These are phyloP conservation scores for Hylia prasina DNA, from an alignment of 2,113 vertebrate genomes.

Conservation along the genomic window DNA sequence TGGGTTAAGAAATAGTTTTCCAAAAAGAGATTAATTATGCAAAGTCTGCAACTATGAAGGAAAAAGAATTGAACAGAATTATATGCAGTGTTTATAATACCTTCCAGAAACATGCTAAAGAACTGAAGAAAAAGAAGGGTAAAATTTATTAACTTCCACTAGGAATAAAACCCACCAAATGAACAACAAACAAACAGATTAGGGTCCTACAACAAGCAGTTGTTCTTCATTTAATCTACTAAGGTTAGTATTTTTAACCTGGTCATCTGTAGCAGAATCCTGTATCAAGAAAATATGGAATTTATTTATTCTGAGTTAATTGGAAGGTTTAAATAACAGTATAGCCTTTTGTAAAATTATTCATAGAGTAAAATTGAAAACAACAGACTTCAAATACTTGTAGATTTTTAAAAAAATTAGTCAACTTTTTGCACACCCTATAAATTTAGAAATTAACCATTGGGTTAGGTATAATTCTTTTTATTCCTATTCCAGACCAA, in stretches of 20 bases:
- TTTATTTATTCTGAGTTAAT: not conserved
- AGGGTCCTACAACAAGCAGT: not conserved
- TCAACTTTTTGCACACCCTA: not conserved
- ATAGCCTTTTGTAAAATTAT: not conserved
- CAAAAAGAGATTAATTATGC: not conserved
- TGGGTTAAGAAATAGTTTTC: not conserved
- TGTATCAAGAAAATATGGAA: not conserved
- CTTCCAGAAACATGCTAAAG: not conserved
- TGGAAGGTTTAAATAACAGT: not conserved
- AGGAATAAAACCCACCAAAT: not conserved
- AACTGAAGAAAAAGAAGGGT: not conserved
- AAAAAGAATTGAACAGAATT: not conserved
- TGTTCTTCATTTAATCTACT: not conserved
- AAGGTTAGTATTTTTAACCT: not conserved
- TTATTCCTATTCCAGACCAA: not conserved
- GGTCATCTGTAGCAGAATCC: not conserved
- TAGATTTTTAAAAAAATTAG: not conserved
- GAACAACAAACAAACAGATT: not conserved
- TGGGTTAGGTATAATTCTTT: not conserved
- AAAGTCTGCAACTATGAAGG: not conserved
- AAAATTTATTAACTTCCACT: not conserved
- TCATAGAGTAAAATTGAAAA: not conserved
- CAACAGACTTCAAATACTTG: not conserved
- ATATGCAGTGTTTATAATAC: not conserved
- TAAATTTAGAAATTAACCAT: not conserved